Conservation (phyloP, 2,113 vertebrate species). For the Anguilla rostrata region DNA sequence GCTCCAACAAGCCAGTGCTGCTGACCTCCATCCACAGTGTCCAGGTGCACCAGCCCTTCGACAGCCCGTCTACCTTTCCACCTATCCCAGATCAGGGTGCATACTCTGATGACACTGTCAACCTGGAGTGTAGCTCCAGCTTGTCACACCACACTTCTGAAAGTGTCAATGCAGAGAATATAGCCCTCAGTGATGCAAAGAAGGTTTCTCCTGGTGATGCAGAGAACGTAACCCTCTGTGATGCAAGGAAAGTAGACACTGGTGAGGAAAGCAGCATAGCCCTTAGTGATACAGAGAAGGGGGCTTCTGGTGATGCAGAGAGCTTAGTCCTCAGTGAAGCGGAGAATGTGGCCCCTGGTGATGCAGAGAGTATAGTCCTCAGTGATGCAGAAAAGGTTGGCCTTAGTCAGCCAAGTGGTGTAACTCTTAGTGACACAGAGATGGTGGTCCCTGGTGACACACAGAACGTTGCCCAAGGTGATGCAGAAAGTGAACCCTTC, state of each 20-base stretch:
- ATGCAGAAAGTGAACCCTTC: not conserved
- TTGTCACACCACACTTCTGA: not conserved
- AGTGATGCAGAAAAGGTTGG: not conserved
- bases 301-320: not conserved
- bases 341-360: not conserved
- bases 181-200: not conserved
- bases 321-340: not conserved
- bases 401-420: not conserved
- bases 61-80: not conserved
- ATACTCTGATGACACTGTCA: not conserved
- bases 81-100: not conserved
- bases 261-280: not conserved
- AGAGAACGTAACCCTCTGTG: not conserved
- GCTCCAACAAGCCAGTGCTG: not conserved
- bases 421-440: too few species aligned
- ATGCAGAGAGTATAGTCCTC: not conserved
- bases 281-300: not conserved
- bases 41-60: slow-evolving; percentile 4
- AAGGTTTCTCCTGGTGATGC: not conserved
- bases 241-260: not conserved
- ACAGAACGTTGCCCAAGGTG: not conserved
- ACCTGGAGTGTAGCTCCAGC: not conserved
- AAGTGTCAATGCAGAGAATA: not conserved
- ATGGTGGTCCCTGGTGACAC: not conserved
- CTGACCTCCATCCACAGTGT: not conserved